Percentiles rank a stretch among this genome's conserved stretches.
Evolutionary conservation across 2,113 vertebrate genomes (phyloP).

Genomic region (Dicerorhinus sumatrensis): DNA sequence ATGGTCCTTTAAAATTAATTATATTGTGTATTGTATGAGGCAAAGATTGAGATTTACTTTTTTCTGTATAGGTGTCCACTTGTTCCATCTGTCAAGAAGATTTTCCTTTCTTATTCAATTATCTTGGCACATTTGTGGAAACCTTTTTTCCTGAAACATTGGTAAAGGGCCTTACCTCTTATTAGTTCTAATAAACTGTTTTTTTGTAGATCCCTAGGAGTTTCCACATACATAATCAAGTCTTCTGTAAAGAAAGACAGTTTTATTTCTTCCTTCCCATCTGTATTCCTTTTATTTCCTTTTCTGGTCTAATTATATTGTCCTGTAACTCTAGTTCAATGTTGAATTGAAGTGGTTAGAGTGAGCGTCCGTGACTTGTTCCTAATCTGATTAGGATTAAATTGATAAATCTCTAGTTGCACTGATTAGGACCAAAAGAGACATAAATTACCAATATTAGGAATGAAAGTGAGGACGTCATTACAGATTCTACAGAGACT

Average conservation of each 20-base stretch:
- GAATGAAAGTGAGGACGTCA: background rate
- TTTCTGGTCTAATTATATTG: background rate
- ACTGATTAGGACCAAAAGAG: background rate
- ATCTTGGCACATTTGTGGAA: background rate
- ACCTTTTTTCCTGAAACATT: background rate
- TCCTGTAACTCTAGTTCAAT: background rate
- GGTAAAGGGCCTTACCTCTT: no score
- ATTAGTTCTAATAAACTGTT: background rate
- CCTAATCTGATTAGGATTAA: background rate
- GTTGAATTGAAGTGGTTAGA: background rate
- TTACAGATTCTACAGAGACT: background rate
- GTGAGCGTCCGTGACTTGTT: background rate
- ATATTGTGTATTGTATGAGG: background rate
- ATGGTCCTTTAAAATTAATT: background rate
- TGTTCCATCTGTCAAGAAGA: background rate
- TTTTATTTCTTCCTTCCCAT: background rate
- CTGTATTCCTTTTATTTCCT: background rate
- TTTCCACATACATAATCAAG: background rate
- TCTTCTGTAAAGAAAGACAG: background rate
- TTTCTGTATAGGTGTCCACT: background rate
- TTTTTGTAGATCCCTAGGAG: background rate
- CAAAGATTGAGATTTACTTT: background rate
- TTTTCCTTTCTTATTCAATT: background rate
- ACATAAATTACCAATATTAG: background rate
- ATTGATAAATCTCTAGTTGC: background rate